A percentile compares a stretch with the other conserved stretches of the same genome.
Evolutionary conservation across 1,140 invertebrate species (phyloP).

Genomic region (Pseudomyrmex gracilis): DNA sequence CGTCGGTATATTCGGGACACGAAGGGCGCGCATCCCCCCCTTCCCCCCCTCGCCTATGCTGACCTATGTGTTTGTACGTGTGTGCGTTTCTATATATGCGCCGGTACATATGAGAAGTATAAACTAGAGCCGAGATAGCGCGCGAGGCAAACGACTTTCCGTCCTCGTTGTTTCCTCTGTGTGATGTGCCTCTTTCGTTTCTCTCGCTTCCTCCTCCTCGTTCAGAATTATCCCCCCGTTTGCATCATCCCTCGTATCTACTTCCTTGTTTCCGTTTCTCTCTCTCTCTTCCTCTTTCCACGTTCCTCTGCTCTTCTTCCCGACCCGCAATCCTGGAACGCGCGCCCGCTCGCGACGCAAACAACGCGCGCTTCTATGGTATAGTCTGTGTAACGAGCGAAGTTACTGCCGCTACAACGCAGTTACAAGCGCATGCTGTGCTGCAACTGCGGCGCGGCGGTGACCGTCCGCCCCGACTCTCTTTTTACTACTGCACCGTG

Average conservation of each 20-base stretch:
- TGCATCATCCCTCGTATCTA: background rate
- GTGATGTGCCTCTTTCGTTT: slow-evolving; percentile 36
- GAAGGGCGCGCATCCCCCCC: slow-evolving; percentile 24
- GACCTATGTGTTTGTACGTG: background rate
- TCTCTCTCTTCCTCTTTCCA: background rate
- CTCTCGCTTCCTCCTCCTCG: background rate
- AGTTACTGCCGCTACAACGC: slow-evolving; percentile 52
- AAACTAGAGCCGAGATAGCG: slow-evolving; percentile 72
- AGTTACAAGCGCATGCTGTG: slow-evolving; percentile 32
- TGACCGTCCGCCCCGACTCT: slow-evolving; percentile 12
- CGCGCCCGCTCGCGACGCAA: slow-evolving; percentile 29
- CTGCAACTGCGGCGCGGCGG: slow-evolving; percentile 23
- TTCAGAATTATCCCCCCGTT: background rate
- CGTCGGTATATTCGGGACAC: slow-evolving; percentile 72
- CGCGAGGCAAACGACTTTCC: slow-evolving; percentile 65
- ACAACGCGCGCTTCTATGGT: slow-evolving; percentile 50
- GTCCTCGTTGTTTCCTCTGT: slow-evolving; percentile 47
- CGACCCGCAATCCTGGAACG: background rate
- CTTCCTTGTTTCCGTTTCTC: background rate
- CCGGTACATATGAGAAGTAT: slow-evolving; percentile 66
- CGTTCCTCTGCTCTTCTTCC: background rate
- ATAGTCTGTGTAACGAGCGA: slow-evolving; percentile 64
- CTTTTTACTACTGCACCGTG: slow-evolving; percentile 35
- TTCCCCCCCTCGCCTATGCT: background rate
- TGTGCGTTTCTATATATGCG: background rate